Percentiles rank a stretch among this genome's conserved stretches.
phyloP scores from a whole-genome alignment of 2,113 vertebrate species.

The Eclectus roratus region DNA sequence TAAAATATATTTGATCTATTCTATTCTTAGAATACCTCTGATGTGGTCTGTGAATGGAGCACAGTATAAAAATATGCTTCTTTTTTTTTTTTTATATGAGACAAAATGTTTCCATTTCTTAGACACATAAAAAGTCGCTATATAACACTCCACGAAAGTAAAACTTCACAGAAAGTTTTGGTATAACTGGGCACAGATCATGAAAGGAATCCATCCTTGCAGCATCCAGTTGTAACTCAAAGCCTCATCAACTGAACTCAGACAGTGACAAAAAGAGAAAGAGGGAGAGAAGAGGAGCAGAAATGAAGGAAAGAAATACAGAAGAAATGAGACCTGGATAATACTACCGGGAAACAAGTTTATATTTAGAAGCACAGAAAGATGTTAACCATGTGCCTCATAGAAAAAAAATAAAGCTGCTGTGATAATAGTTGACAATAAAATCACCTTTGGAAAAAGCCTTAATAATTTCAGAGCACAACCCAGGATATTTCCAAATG shows the following conservation, averaged over 20 bases:
- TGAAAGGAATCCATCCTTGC: slow-evolving; percentile 21
- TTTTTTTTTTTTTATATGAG: slow-evolving; percentile 71
- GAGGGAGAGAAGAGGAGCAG: not conserved
- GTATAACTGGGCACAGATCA: slow-evolving; percentile 48
- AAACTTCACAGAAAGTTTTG: slow-evolving; percentile 69
- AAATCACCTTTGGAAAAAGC: slow-evolving; percentile 58
- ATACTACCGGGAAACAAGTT: slow-evolving; percentile 27
- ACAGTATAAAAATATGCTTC: slow-evolving; percentile 80
- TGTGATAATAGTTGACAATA: slow-evolving; percentile 38
- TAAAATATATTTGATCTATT: slow-evolving; percentile 93
- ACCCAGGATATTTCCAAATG: slow-evolving; percentile 31
- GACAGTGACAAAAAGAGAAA: slow-evolving; percentile 29
- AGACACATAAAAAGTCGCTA: slow-evolving; percentile 75
- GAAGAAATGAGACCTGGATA: slow-evolving; percentile 28
- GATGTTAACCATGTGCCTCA: slow-evolving; percentile 62
- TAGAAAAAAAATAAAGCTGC: slow-evolving; percentile 47
- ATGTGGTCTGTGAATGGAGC: slow-evolving; percentile 89
- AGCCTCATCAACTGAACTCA: slow-evolving; percentile 6
- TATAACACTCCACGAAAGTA: slow-evolving; percentile 77
- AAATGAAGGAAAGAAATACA: not conserved
- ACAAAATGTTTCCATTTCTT: slow-evolving; percentile 87
- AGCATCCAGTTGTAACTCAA: slow-evolving; percentile 29
- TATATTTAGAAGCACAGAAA: slow-evolving; percentile 68
- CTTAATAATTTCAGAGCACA: slow-evolving; percentile 48
- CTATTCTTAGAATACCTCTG: slow-evolving; percentile 95